Conservation (phyloP, 1,140 invertebrate species). For the Metaphire vulgaris region DNA sequence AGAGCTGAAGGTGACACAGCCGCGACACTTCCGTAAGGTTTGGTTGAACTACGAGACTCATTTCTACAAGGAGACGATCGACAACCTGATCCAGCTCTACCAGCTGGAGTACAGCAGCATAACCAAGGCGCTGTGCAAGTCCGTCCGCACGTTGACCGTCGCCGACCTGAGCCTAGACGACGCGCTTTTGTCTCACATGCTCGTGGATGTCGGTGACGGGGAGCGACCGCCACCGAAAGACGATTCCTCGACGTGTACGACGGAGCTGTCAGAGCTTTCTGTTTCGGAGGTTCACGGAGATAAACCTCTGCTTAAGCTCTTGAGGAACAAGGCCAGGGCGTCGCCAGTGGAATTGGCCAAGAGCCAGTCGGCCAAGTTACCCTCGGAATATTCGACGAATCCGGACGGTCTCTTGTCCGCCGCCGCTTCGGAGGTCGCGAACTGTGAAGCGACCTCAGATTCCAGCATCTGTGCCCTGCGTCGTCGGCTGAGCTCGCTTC, state of each 20-base stretch:
- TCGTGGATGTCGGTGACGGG: background rate
- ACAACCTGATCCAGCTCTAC: constrained; percentile 4
- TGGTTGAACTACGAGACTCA: constrained; percentile 26
- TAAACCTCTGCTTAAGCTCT: background rate
- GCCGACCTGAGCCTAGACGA: constrained; percentile 8
- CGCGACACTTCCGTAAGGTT: constrained; percentile 16
- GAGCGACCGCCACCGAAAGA: background rate
- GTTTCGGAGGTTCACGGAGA: background rate
- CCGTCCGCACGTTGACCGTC: background rate
- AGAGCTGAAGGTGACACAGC: constrained; percentile 5
- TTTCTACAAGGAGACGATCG: constrained; percentile 24
- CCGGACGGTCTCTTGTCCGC: background rate
- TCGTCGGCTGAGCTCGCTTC: background rate
- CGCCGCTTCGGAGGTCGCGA: background rate
- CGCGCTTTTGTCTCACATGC: background rate
- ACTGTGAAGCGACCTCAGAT: background rate
- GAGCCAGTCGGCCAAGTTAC: background rate
- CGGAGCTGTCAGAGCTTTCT: background rate
- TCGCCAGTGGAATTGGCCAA: background rate
- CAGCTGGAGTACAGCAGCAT: background rate
- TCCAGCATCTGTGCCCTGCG: background rate
- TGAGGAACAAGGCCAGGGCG: background rate
- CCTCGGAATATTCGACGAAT: background rate
- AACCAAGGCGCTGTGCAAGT: background rate
- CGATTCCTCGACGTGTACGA: background rate